Conservation (phyloP, 2,797 vertebrate genomes). For the Netta rufina region DNA sequence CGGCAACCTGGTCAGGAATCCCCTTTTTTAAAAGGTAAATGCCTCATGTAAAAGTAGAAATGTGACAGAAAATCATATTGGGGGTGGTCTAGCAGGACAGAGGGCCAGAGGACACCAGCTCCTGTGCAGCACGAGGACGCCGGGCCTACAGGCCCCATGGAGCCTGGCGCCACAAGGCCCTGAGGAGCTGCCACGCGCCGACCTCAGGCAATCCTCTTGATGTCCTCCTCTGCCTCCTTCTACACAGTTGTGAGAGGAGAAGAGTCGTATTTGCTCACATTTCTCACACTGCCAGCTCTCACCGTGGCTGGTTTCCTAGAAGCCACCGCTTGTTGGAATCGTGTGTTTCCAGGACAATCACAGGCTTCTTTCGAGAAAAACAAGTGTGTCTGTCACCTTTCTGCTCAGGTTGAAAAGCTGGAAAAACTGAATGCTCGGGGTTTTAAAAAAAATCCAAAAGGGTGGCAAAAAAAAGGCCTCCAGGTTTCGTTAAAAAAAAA, state of each 20-base stretch:
- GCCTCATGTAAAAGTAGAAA: background rate
- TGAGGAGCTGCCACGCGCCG: background rate
- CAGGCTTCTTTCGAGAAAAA: background rate
- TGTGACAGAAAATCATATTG: background rate
- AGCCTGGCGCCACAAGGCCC: background rate
- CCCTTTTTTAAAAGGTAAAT: background rate
- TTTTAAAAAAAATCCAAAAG: background rate
- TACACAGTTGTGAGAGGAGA: background rate
- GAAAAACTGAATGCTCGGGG: background rate
- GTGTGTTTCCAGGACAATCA: background rate
- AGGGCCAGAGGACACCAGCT: background rate
- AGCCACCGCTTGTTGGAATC: background rate
- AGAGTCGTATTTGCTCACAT: background rate
- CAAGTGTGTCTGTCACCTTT: background rate
- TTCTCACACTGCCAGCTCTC: background rate
- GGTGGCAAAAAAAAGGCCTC: slow-evolving; percentile 7
- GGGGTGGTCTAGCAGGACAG: background rate
- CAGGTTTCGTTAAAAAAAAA: background rate
- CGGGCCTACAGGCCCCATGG: background rate
- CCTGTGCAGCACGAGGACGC: background rate
- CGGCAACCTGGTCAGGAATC: background rate
- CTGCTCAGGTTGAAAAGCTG: background rate
- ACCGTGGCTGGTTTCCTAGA: background rate
- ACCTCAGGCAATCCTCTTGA: background rate
- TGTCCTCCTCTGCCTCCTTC: background rate